These are phyloP conservation scores for Hyposmocoma kahamanoa DNA, from an alignment of 1,140 invertebrate genomes.

Conservation along the genomic window DNA sequence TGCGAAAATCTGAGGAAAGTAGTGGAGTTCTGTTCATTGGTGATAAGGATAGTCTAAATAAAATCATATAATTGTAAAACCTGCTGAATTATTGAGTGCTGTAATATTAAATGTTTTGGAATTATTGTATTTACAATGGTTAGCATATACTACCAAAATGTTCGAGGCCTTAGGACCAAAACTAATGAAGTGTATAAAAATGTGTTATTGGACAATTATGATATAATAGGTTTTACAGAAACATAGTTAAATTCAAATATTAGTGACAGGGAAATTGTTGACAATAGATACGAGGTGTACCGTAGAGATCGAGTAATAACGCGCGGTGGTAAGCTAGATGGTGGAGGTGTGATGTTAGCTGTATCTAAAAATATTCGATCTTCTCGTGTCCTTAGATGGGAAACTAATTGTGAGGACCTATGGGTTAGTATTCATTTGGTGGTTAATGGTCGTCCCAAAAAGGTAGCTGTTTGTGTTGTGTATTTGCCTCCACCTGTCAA, in stretches of 20 bases:
- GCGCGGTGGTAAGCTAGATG: neutral
- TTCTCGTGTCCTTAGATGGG: neutral
- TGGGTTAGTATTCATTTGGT: neutral
- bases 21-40: neutral
- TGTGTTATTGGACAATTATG: neutral
- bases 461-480: neutral
- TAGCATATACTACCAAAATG: neutral
- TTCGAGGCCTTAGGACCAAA: neutral
- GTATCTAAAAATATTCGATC: neutral
- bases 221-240: neutral
- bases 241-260: neutral
- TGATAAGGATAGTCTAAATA: neutral
- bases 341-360: neutral
- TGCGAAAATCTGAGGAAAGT: too few species aligned
- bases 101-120: neutral
- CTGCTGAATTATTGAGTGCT: neutral
- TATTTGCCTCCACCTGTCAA: neutral
- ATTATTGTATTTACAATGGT: neutral
- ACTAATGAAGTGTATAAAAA: neutral
- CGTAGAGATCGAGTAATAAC: neutral
- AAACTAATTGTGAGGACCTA: neutral
- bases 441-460: neutral
- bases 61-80: neutral
- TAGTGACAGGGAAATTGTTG: neutral
- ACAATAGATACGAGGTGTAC: neutral